Percentiles rank a stretch among this genome's conserved stretches.
Conservation (phyloP, 1,140 invertebrate genomes). For the Drosophila arawakana region DNA sequence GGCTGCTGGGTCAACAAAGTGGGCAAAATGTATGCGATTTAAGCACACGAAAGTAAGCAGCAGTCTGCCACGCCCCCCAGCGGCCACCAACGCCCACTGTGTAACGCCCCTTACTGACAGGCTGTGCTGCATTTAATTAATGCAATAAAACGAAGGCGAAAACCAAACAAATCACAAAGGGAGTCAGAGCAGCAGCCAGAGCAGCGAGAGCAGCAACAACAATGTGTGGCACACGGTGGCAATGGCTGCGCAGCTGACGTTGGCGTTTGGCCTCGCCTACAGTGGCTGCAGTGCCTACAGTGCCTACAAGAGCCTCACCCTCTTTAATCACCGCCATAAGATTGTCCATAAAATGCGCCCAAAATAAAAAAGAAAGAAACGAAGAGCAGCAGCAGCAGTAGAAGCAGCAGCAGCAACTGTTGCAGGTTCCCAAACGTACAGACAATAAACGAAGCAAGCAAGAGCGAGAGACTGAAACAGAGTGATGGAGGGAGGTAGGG, state of each 20-base stretch:
- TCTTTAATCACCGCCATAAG: slow-evolving; percentile 55
- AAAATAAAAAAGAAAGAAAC: slow-evolving; percentile 20
- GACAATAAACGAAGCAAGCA: slow-evolving; percentile 38
- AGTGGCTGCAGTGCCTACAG: not conserved
- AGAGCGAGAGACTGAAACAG: not conserved
- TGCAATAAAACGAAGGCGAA: slow-evolving; percentile 49
- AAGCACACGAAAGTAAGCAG: not conserved
- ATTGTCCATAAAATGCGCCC: slow-evolving; percentile 56
- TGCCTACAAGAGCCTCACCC: slow-evolving; percentile 37
- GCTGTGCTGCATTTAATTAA: slow-evolving; percentile 47
- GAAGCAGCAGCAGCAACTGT: slow-evolving; percentile 29
- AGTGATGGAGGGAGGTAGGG: not conserved
- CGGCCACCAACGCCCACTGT: not conserved
- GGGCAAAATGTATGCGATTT: slow-evolving; percentile 30
- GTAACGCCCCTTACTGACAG: slow-evolving; percentile 22
- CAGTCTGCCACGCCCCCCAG: not conserved
- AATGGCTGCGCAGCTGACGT: slow-evolving; percentile 49
- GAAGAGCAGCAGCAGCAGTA: slow-evolving; percentile 18
- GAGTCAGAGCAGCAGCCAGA: slow-evolving; percentile 6
- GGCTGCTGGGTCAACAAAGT: slow-evolving; percentile 25
- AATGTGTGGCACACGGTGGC: slow-evolving; percentile 52
- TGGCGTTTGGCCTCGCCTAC: slow-evolving; percentile 36
- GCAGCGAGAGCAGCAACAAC: slow-evolving; percentile 17
- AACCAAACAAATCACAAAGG: slow-evolving; percentile 45
- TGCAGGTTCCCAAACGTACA: slow-evolving; percentile 49